Evolutionary conservation across 2,888 invertebrate species (phyloP), one percentile per base, ranked within the genome.

Genomic region (Cerastoderma edule): DNA sequence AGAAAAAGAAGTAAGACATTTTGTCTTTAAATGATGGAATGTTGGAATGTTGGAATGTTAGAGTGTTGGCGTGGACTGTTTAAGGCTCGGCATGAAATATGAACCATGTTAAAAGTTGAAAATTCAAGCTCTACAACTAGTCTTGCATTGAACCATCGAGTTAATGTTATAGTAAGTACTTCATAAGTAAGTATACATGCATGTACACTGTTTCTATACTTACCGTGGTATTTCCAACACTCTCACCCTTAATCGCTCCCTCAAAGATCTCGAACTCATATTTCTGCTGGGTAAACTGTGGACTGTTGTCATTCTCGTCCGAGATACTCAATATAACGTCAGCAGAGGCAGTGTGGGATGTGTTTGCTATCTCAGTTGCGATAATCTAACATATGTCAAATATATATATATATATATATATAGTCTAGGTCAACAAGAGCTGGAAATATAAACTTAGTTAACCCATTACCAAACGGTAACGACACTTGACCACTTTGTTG

Each of bases 241-340:
- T 10, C 24, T 71, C 66, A 22, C 56, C 65, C 2, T 70, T 65
- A 13, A 13, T 16, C 1, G 74, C 44, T 30, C 67, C 72, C 44
- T 82, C 81, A 5, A 16, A 0, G 19, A 78, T 54, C 8, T 46
- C 1, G 30, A 78, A 72, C 0, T 2, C 19, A 24, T 78, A 82
- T 3, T 39, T 66, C 2, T 5, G 33, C 19, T 78, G 56, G 6
- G 16, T 53, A 63, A 82, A 82, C 46, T 78, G 53, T 13, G 81
- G 81, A 19, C 66, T 69, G 72, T 76, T 76, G 24, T 82, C 81
- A 54, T 82, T 82, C 71, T 75, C 72, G 27, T 82, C 76, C 3
- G 28, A 22, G 27, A 82, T 63, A 2, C 22, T 6, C 16, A 82
- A 27, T 0, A 19, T 19, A 0, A 82, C 74, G 0, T 72, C 73